These are phyloP conservation scores for Tangachromis dhanisi DNA, from an alignment of 2,113 vertebrate species.

Conservation along the genomic window DNA sequence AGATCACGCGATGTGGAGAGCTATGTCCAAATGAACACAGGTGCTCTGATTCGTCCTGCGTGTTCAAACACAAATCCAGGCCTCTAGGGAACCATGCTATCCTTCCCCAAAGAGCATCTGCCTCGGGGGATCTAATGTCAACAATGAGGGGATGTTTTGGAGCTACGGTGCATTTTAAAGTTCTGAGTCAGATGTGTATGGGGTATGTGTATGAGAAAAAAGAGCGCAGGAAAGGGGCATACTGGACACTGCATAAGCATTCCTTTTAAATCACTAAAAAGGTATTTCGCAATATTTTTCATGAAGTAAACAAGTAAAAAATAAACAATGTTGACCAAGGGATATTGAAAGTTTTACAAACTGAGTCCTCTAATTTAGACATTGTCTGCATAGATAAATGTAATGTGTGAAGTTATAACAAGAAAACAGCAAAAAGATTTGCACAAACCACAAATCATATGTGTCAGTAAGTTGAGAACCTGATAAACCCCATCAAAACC, in stretches of 20 bases:
- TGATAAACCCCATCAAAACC: constrained; percentile 43
- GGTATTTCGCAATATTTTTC: neutral
- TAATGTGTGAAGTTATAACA: neutral
- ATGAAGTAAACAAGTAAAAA: neutral
- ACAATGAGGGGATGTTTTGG: constrained; percentile 52
- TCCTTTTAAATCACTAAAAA: neutral
- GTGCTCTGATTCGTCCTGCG: constrained; percentile 70
- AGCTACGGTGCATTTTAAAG: constrained; percentile 48
- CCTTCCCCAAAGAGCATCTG: constrained; percentile 56
- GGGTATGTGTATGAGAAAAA: neutral
- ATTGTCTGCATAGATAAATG: neutral
- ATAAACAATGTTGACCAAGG: neutral
- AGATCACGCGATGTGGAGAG: constrained; percentile 41
- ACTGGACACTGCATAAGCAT: neutral
- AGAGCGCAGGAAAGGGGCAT: neutral
- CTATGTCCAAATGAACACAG: constrained; percentile 70
- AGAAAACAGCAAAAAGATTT: neutral
- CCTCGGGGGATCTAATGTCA: constrained; percentile 64
- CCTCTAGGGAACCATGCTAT: constrained; percentile 47
- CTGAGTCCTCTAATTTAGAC: neutral
- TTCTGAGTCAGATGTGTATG: constrained; percentile 33
- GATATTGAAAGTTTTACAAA: neutral
- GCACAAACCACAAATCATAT: neutral
- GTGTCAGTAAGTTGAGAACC: constrained; percentile 51
- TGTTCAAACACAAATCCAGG: constrained; percentile 64